phyloP scores from a whole-genome alignment of 1,140 invertebrate species.

The Apis dorsata region DNA sequence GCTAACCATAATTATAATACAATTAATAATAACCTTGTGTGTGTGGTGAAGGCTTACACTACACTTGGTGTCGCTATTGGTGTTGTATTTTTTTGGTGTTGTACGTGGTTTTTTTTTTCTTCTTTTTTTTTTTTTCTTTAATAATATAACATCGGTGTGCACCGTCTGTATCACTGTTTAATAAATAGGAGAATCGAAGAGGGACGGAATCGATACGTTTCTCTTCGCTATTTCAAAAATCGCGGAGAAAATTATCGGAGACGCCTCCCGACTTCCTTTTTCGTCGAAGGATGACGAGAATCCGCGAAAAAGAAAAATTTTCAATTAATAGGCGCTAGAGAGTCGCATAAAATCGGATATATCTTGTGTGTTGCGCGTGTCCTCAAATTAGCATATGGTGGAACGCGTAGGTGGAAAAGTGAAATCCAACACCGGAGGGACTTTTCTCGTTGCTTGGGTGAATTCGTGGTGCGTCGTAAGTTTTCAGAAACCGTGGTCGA shows the following conservation, averaged over 20 bases:
- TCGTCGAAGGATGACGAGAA: constrained; percentile 23
- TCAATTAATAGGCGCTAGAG: no score
- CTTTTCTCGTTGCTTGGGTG: constrained; percentile 48
- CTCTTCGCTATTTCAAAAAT: no score
- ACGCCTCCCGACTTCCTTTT: constrained; percentile 18
- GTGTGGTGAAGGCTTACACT: constrained; percentile 80
- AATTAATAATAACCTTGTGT: constrained; percentile 75
- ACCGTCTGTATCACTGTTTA: constrained; percentile 46
- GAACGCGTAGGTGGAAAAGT: constrained; percentile 56
- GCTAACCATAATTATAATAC: constrained; percentile 72
- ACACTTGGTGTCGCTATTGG: constrained; percentile 80
- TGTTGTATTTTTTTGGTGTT: constrained; percentile 79
- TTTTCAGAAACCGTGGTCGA: constrained; percentile 48
- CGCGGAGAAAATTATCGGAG: background rate
- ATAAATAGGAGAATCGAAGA: background rate
- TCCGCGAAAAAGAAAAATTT: no score
- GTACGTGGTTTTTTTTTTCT: constrained; percentile 74
- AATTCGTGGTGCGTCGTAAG: constrained; percentile 66
- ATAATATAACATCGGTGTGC: constrained; percentile 72
- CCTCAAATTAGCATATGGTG: constrained; percentile 45
- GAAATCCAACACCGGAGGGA: constrained; percentile 61
- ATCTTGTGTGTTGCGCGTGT: constrained; percentile 1
- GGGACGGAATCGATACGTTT: no score
- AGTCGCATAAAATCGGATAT: no score
- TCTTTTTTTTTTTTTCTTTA: constrained; percentile 66